Evolutionary conservation across 2,797 vertebrate genomes (phyloP).

Genomic region (Pogoniulus pusillus): DNA sequence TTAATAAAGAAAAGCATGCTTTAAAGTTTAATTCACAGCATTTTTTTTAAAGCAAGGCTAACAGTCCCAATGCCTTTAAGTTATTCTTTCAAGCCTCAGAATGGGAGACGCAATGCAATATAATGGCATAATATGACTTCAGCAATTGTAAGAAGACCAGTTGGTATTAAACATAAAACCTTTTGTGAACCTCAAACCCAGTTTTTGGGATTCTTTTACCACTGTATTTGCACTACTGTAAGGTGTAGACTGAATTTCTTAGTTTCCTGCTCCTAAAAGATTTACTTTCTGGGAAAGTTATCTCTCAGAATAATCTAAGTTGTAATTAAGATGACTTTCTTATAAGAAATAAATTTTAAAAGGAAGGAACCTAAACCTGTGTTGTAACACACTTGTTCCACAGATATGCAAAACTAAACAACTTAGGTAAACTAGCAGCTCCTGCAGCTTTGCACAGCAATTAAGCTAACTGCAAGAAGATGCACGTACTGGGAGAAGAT

Average conservation of each 20-base stretch:
- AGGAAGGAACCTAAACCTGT: not conserved
- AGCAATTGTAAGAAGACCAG: not conserved
- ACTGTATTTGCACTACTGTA: not conserved
- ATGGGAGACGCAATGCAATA: not conserved
- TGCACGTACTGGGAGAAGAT: constrained; percentile 33
- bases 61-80: not conserved
- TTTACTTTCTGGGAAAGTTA: not conserved
- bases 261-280: not conserved
- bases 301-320: not conserved
- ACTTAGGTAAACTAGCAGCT: constrained; percentile 7
- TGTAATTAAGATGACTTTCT: constrained; percentile 8
- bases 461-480: constrained; percentile 33
- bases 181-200: not conserved
- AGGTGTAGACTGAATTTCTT: not conserved
- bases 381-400: not conserved
- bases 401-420: not conserved
- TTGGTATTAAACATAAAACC: not conserved
- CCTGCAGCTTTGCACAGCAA: not conserved
- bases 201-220: not conserved
- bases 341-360: not conserved
- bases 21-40: constrained; percentile 37
- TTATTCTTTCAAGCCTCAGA: not conserved
- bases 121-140: not conserved
- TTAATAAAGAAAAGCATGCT: constrained; percentile 34
- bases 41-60: not conserved